Base-by-base conservation (phyloP, 2,113 vertebrate genomes). In the Centropus bengalensis region DNA sequence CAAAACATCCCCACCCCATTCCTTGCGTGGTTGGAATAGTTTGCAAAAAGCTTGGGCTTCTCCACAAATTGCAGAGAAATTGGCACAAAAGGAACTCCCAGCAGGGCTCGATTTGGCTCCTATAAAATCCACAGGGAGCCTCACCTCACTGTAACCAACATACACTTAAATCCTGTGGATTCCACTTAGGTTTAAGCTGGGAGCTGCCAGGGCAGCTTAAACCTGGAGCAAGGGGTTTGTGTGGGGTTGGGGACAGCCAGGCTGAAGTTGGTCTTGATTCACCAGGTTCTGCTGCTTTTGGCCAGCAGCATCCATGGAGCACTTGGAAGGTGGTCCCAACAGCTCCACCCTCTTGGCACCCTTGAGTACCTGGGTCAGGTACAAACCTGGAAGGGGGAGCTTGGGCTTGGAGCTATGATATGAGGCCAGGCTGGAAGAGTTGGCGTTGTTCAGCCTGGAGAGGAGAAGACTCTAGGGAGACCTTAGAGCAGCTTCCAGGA, bases 1-100 rank as follows among this genome's bases (percentile, higher is more conserved):
- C 71, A 82, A 76, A 90, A 71, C 70, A 86, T 89, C 82, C 82
- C 86, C 88, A 82, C 94, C 94, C 66, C 90, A 93, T 95, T 94
- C 90, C 70, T 89, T 24, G 42, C 86, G 7, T 91, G 85, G 68
- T n/a, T 85, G 85, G 62, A 71, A 82, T 90, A 47, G 60, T 76
- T 85, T 66, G 49, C 45, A 26, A 36, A 71, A 91, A 88, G 44
- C 44, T 52, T 38, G 19, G 40, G 1, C 49, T 91, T 73, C 70
- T 74, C 68, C 13, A 14, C 78, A 44, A 84, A 64, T 30, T 40
- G 24, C 27, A 58, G 51, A 54, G 38, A 24, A 75, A 59, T 13
- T 59, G 77, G 78, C 42, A 40, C 33, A 54, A 28, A 68, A 63
- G n/a, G 36, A 4, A 58, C 51, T 28, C 60, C 14, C 22, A 5